Evolutionary conservation across 2,888 invertebrate genomes (phyloP).

Genomic region (Mantis religiosa): DNA sequence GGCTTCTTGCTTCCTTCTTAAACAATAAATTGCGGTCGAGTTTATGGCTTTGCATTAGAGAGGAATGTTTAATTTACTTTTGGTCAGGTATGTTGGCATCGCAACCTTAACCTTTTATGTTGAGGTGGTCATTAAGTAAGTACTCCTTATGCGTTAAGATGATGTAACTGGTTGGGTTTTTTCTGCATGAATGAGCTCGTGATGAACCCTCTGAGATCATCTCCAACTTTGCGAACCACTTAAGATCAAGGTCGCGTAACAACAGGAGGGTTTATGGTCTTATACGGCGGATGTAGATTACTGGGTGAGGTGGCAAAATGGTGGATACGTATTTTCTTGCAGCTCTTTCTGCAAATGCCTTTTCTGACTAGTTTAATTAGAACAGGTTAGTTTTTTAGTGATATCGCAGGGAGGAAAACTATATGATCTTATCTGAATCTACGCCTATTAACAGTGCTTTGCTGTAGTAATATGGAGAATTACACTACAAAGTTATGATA

Average conservation of each 20-base stretch:
- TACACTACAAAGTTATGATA: no score
- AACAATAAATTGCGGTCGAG: background rate
- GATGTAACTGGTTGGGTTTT: background rate
- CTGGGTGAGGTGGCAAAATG: background rate
- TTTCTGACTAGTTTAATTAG: no score
- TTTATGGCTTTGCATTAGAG: background rate
- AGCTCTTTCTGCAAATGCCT: background rate
- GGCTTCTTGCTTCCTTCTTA: background rate
- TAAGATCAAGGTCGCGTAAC: background rate
- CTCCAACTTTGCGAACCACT: background rate
- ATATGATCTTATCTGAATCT: no score
- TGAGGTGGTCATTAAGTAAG: background rate
- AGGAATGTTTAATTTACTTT: background rate
- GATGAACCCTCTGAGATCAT: background rate
- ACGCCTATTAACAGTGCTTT: no score
- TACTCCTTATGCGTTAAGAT: background rate
- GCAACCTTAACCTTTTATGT: background rate
- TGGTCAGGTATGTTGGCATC: background rate
- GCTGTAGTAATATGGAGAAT: no score
- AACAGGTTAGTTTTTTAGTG: no score
- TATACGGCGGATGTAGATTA: background rate
- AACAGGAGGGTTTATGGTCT: background rate
- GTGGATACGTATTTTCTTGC: no score
- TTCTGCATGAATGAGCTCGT: background rate
- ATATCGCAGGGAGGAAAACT: no score